Evolutionary conservation across 2,888 invertebrate genomes (phyloP).

Genomic region (Orthosia gothica): DNA sequence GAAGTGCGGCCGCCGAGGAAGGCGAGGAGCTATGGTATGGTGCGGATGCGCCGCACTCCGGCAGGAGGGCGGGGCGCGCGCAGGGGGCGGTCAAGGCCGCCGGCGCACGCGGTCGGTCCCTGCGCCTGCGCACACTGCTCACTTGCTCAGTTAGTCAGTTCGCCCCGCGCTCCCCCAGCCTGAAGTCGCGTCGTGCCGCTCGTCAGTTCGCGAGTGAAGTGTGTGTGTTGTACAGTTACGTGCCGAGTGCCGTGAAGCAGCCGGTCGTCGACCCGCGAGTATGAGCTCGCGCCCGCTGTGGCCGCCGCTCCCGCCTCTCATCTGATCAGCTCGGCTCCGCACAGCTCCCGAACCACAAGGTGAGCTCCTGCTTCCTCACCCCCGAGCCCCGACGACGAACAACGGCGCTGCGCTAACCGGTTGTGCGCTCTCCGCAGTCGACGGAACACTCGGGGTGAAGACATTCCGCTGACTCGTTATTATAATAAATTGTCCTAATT

Average conservation of each 20-base stretch:
- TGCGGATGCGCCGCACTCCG: slow-evolving; percentile 56
- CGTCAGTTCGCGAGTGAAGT: slow-evolving; percentile 70
- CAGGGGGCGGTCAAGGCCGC: slow-evolving; percentile 86
- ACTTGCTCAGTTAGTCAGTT: slow-evolving; percentile 59
- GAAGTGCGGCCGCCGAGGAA: slow-evolving; percentile 1
- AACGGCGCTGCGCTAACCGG: slow-evolving; percentile 47
- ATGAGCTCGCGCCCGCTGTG: slow-evolving; percentile 82
- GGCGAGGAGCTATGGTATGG: slow-evolving; percentile 42
- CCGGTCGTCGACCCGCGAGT: slow-evolving; percentile 88
- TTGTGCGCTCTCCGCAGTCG: slow-evolving; percentile 40
- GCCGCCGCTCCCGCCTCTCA: slow-evolving; percentile 71
- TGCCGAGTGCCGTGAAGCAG: slow-evolving; percentile 60
- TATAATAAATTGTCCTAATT: slow-evolving; percentile 40
- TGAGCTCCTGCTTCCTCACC: slow-evolving; percentile 70
- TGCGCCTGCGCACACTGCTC: slow-evolving; percentile 49
- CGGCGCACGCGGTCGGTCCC: slow-evolving; percentile 76
- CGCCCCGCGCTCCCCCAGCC: slow-evolving; percentile 69
- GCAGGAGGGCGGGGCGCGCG: slow-evolving; percentile 44
- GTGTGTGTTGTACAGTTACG: slow-evolving; percentile 81
- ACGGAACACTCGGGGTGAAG: slow-evolving; percentile 21
- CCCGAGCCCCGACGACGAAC: slow-evolving; percentile 27
- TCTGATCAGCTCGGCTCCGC: slow-evolving; percentile 61
- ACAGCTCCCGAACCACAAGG: slow-evolving; percentile 71
- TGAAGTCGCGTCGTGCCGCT: slow-evolving; percentile 58
- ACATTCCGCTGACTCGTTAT: slow-evolving; percentile 27